Conservation (phyloP, 2,888 invertebrate genomes). For the Lymantria monacha region DNA sequence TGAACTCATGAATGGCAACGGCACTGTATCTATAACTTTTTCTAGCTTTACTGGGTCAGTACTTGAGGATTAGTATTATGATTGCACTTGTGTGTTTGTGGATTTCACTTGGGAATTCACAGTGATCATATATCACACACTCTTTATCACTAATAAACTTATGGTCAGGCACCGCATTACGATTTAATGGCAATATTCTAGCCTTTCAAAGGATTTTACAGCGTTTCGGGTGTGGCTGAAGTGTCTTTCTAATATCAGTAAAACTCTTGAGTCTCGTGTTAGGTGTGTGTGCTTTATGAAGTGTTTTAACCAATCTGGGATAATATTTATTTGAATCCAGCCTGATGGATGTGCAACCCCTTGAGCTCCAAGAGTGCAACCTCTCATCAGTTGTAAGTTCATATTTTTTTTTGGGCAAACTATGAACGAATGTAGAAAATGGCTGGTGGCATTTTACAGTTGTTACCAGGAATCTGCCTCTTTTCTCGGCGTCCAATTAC, state of each 20-base stretch:
- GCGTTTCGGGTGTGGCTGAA: slow-evolving; percentile 27
- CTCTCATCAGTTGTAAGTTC: slow-evolving; percentile 36
- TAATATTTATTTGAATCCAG: slow-evolving; percentile 38
- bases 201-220: too few species aligned
- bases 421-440: slow-evolving; percentile 30
- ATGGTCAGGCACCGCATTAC: too few species aligned
- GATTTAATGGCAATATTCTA: too few species aligned
- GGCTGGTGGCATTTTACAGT: slow-evolving; percentile 29
- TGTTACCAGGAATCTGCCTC: slow-evolving; percentile 23
- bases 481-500: slow-evolving; percentile 22
- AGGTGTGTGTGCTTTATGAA: slow-evolving; percentile 25
- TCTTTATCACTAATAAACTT: too few species aligned
- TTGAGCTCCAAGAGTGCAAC: slow-evolving; percentile 32
- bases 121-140: too few species aligned
- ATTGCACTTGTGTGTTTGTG: too few species aligned
- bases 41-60: too few species aligned
- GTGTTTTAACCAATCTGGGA: slow-evolving; percentile 29
- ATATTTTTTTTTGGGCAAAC: slow-evolving; percentile 37
- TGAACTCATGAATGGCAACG: too few species aligned
- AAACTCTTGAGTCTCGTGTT: slow-evolving; percentile 21
- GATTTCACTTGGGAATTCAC: too few species aligned
- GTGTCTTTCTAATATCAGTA: slow-evolving; percentile 34
- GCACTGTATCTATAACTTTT: too few species aligned
- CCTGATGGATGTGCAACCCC: slow-evolving; percentile 32
- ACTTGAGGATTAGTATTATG: too few species aligned